Evolutionary conservation across 2,888 invertebrate species (phyloP).

Genomic region (Julus scanicus): DNA sequence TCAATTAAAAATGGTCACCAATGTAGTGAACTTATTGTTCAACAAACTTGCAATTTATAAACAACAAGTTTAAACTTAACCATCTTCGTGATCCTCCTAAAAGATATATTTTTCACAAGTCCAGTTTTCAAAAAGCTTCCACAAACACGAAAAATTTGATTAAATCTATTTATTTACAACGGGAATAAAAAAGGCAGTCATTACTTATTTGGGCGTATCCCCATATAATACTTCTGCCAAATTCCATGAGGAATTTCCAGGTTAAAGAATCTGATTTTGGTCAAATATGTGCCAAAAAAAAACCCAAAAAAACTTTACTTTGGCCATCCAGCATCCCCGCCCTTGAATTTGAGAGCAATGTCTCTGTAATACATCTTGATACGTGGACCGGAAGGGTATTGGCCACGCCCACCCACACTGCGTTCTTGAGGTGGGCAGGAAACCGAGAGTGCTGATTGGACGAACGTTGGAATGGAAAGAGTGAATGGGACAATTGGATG

Average conservation of each 20-base stretch:
- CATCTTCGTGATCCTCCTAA: too few relatives aligned
- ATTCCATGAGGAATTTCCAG: slow-evolving; percentile 34
- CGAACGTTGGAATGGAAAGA: not conserved
- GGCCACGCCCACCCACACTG: slow-evolving; percentile 1
- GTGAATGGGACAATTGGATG: slow-evolving; percentile 10
- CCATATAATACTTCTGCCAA: not conserved
- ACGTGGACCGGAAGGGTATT: not conserved
- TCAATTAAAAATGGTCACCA: too few relatives aligned
- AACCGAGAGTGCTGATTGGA: slow-evolving; percentile 32
- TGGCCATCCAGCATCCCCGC: slow-evolving; percentile 1
- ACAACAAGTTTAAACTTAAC: too few relatives aligned
- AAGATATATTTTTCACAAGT: not conserved
- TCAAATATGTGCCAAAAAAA: not conserved
- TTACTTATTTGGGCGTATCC: not conserved
- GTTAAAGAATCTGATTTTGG: not conserved
- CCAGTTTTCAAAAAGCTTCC: not conserved
- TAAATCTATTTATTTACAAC: not conserved
- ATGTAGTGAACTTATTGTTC: too few relatives aligned
- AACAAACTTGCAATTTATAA: too few relatives aligned
- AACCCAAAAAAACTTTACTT: not conserved
- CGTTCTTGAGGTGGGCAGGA: slow-evolving; percentile 4
- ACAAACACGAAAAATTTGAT: not conserved
- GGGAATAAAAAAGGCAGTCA: not conserved
- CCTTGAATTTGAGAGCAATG: not conserved
- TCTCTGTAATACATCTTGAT: not conserved